phyloP scores from a whole-genome alignment of 30 jellyfish, hydroid and myxozoan genomes.

The Cassiopea andromeda region DNA sequence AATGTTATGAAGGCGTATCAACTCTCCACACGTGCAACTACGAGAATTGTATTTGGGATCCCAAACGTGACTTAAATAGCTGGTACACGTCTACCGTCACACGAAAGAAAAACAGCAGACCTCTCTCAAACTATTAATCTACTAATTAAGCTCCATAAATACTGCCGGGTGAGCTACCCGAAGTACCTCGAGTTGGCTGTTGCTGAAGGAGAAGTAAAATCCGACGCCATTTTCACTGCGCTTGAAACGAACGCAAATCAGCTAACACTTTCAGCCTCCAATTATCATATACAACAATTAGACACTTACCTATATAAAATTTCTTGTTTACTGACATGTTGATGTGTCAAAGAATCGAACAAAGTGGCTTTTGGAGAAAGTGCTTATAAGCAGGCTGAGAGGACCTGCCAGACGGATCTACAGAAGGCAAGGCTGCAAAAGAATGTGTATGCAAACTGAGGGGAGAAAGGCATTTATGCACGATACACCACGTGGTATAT shows the following conservation, averaged over 20 bases:
- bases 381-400: constrained; percentile 35
- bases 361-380: constrained; percentile 31
- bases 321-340: constrained; percentile 74
- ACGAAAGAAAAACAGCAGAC: neutral
- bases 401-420: constrained; percentile 68
- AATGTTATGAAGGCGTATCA: neutral
- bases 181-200: neutral
- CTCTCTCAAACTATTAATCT: neutral
- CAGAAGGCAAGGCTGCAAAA: constrained; percentile 77
- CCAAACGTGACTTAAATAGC: neutral
- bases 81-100: neutral
- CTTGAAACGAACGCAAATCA: neutral
- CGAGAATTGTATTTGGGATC: neutral
- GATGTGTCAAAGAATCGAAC: constrained; percentile 22
- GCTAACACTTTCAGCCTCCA: neutral
- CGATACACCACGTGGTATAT: constrained; percentile 68
- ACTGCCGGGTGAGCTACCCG: neutral
- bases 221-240: constrained; percentile 10
- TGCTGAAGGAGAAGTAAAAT: neutral
- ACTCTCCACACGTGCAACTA: constrained; percentile 10
- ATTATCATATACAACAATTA: neutral
- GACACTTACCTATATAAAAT: constrained; percentile 54
- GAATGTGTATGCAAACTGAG: constrained; percentile 47
- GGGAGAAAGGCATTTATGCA: constrained; percentile 31
- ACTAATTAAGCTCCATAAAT: neutral